These are phyloP conservation scores for Hypselothyrea guttata DNA, from an alignment of 2,888 invertebrate genomes.

Conservation along the genomic window DNA sequence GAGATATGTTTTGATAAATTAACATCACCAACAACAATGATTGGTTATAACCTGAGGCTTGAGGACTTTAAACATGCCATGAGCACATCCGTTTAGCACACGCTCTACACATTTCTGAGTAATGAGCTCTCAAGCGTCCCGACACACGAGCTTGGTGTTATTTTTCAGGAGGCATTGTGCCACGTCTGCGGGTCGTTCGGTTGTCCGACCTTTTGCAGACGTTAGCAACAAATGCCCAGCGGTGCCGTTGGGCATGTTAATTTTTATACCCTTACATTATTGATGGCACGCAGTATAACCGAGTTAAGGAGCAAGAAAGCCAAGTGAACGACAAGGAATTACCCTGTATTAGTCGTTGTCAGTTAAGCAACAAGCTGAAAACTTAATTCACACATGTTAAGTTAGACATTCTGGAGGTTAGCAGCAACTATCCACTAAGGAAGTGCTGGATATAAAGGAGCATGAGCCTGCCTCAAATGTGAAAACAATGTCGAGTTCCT, in stretches of 20 bases:
- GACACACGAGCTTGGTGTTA: conserved; percentile 8
- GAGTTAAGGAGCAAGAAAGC: conserved; percentile 1
- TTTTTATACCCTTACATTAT: conserved; percentile 32
- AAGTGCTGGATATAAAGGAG: conserved; percentile 2
- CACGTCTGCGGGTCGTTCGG: conserved; percentile 28
- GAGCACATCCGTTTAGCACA: conserved; percentile 14
- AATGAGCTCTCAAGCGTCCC: conserved; percentile 40
- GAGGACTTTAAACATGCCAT: conserved; percentile 22
- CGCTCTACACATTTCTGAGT: conserved; percentile 33
- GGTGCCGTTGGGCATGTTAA: conserved; percentile 55
- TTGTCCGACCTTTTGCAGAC: conserved; percentile 42
- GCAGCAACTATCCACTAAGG: too few relatives aligned
- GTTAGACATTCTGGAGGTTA: too few relatives aligned
- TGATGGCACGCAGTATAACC: conserved; percentile 20
- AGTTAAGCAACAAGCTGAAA: too few relatives aligned
- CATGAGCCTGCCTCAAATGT: conserved; percentile 14
- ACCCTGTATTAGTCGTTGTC: too few relatives aligned
- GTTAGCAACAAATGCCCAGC: conserved; percentile 29
- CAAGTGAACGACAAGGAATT: too few relatives aligned
- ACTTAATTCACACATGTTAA: too few relatives aligned
- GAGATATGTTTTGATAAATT: conserved; percentile 52
- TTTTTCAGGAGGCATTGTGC: conserved; percentile 2
- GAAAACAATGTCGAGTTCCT: conserved; percentile 16
- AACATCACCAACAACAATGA: conserved; percentile 15
- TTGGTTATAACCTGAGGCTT: conserved; percentile 8